Conservation (phyloP, 2,797 vertebrate genomes). For the Cryptoprocta ferox region DNA sequence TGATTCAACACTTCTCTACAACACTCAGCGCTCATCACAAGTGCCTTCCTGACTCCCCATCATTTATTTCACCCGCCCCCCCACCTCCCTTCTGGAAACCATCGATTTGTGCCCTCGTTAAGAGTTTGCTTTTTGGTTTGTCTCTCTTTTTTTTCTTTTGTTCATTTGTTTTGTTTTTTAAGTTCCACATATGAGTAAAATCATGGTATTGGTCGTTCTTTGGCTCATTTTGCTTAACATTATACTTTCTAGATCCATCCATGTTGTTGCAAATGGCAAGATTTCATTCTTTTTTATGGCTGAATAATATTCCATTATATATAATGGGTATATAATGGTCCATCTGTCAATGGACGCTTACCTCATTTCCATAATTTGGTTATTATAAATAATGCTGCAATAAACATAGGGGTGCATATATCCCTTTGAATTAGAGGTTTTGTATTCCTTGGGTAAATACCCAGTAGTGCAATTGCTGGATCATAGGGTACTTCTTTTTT, state of each 20-base stretch:
- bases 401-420: not conserved
- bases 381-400: not conserved
- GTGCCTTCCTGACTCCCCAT: not conserved
- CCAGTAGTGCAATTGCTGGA: not conserved
- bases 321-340: too few relatives aligned
- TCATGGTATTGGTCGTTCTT: not conserved
- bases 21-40: not conserved
- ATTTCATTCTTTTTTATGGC: not conserved
- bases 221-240: not conserved
- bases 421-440: not conserved
- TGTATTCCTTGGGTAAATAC: not conserved
- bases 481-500: not conserved
- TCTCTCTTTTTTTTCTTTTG: not conserved
- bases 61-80: not conserved
- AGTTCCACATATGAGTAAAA: not conserved
- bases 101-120: not conserved
- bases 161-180: not conserved
- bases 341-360: accelerated
- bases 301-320: not conserved
- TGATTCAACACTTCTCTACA: not conserved
- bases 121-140: not conserved
- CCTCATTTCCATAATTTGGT: not conserved
- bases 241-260: not conserved
- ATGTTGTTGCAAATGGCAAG: not conserved
- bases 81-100: not conserved